Conservation (phyloP, 2,797 vertebrate species). For the Sebastes cheni region DNA sequence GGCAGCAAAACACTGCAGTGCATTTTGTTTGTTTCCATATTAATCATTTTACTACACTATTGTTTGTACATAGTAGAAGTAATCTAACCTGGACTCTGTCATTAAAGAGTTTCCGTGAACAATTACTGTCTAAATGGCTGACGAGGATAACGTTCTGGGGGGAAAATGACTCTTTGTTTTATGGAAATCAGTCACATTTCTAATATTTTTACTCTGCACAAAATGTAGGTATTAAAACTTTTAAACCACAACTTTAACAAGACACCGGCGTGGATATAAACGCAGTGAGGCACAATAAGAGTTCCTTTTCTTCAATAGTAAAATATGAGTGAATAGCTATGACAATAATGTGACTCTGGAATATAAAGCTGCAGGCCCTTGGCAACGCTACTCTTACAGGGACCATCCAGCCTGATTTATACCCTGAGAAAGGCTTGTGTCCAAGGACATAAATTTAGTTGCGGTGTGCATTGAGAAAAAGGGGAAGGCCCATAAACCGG, state of each 20-base stretch:
- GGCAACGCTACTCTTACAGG: slow-evolving; percentile 57
- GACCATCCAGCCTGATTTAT: slow-evolving; percentile 78
- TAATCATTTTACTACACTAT: not conserved
- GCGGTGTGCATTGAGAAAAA: slow-evolving; percentile 64
- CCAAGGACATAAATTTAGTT: slow-evolving; percentile 76
- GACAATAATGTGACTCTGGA: slow-evolving; percentile 52
- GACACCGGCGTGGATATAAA: not conserved
- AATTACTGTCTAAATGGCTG: not conserved
- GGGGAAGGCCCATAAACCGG: slow-evolving; percentile 70
- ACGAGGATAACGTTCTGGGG: not conserved
- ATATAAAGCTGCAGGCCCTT: slow-evolving; percentile 56
- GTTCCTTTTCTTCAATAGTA: slow-evolving; percentile 5
- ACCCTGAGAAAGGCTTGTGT: slow-evolving; percentile 78
- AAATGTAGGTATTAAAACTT: not conserved
- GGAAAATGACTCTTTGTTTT: not conserved
- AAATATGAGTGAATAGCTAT: slow-evolving; percentile 58
- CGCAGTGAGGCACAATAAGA: not conserved
- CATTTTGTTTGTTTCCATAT: not conserved
- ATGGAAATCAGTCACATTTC: not conserved
- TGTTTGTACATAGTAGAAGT: not conserved
- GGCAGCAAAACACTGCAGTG: not conserved
- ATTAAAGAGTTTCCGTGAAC: not conserved
- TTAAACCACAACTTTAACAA: not conserved
- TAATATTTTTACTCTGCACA: not conserved
- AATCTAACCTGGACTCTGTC: not conserved